A percentile compares a stretch with the other conserved stretches of the same genome.
phyloP scores from a whole-genome alignment of 2,797 vertebrate species.

The Acanthornis magna region DNA sequence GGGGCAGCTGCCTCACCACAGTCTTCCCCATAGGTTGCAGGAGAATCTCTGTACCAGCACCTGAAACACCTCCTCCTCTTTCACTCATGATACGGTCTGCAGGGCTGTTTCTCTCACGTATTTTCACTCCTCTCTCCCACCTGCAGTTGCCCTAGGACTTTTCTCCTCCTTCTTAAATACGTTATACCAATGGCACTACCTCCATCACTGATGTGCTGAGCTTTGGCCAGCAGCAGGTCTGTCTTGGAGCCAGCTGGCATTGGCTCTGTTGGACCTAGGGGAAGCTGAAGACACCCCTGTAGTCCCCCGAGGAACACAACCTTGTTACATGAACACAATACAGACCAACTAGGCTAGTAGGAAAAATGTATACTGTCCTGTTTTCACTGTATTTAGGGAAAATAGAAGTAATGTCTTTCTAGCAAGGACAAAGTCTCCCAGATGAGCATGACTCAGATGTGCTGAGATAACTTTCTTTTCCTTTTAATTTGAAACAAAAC shows the following conservation, averaged over 20 bases:
- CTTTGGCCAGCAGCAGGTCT: neutral
- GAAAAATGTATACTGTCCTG: neutral
- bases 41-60: neutral
- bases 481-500: neutral
- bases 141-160: neutral
- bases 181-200: neutral
- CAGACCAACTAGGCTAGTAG: neutral
- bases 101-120: neutral
- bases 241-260: fast-evolving
- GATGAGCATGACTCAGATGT: neutral
- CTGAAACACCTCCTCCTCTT: neutral
- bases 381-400: neutral
- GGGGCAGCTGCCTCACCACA: neutral
- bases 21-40: no score
- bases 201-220: neutral
- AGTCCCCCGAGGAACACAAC: neutral
- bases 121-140: neutral
- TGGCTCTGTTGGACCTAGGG: neutral
- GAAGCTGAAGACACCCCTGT: neutral
- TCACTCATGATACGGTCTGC: neutral
- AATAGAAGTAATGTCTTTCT: neutral
- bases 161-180: neutral
- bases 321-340: neutral
- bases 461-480: neutral
- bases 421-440: neutral